Base-by-base conservation (phyloP, 2,888 invertebrate species). In the Cosmopolites sordidus region DNA sequence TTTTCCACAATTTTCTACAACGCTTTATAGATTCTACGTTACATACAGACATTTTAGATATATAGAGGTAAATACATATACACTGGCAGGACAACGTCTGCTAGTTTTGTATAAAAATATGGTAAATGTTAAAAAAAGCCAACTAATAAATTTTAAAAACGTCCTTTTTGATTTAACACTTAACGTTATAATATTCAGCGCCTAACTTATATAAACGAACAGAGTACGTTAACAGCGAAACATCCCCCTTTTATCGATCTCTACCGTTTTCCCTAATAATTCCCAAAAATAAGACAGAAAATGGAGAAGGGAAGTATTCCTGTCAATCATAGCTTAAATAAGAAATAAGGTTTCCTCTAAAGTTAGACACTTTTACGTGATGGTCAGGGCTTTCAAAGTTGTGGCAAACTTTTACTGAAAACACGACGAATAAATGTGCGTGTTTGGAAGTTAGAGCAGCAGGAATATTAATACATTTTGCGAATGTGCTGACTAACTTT, bases 291-390 rank as follows among this genome's bases (percentile, higher is more conserved):
- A 44, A 45, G 51, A 51, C 29, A 18, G 38, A 29, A 40, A 51
- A 40, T 45, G 45, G 45, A 41, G 45, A 45, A 22, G 41, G 40
- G 46, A 46, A 46, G 46, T 38, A 17, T 22, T 37, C 38, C 46
- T 46, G 45, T 51, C 51, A 44, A 51, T 51, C 51, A 51, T 45
- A 39, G 29, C 41, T 45, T 51, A 51, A 51, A 51, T 51, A 51
- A 51, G 51, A 45, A 51, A 51, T 51, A 51, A 51, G 51, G 44
- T 45, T 51, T 51, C 38, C 45, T 40, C 38, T 30, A 51, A 51
- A 51, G 51, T 51, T 51, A 51, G 51, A 51, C 51, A 45, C 45
- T 51, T 51, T 51, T 40, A 51, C 51, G 51, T 45, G 45, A 51
- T 51, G 51, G 45, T 30, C 51, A 45, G 39, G 33, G 46, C 33